Evolutionary conservation across 2,113 vertebrate genomes (phyloP).

Genomic region (Poecile atricapillus): DNA sequence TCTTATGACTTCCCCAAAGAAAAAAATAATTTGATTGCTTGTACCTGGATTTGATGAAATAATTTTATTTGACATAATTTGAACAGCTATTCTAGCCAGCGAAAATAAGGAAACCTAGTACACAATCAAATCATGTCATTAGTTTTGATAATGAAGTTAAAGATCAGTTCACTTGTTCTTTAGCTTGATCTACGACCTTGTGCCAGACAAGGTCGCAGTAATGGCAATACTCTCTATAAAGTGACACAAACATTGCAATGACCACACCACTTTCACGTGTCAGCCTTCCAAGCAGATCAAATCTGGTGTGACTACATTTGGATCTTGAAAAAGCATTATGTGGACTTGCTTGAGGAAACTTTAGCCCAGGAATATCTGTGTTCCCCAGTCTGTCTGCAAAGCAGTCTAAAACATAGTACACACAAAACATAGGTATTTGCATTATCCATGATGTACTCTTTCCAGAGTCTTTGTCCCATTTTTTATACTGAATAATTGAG

Average conservation of each 20-base stretch:
- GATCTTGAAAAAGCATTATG: neutral
- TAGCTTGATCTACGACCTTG: neutral
- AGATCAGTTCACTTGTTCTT: neutral
- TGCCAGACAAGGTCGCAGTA: neutral
- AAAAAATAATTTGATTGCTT: neutral
- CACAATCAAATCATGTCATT: neutral
- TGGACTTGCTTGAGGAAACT: neutral
- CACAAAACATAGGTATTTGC: neutral
- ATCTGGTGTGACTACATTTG: neutral
- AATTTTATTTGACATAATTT: neutral
- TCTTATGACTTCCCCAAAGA: neutral
- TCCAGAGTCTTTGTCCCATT: neutral
- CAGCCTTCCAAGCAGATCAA: neutral
- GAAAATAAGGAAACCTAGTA: neutral
- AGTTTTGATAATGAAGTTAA: neutral
- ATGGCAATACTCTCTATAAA: neutral
- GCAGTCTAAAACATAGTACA: neutral
- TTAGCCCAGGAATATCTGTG: neutral
- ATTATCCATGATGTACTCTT: neutral
- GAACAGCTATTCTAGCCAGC: neutral
- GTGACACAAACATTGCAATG: neutral
- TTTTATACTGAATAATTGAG: neutral
- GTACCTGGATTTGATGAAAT: neutral
- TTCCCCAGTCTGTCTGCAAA: neutral
- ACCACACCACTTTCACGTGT: neutral